These are phyloP conservation scores for Prochilodus magdalenae DNA, from an alignment of 2,113 vertebrate species.

Conservation along the genomic window DNA sequence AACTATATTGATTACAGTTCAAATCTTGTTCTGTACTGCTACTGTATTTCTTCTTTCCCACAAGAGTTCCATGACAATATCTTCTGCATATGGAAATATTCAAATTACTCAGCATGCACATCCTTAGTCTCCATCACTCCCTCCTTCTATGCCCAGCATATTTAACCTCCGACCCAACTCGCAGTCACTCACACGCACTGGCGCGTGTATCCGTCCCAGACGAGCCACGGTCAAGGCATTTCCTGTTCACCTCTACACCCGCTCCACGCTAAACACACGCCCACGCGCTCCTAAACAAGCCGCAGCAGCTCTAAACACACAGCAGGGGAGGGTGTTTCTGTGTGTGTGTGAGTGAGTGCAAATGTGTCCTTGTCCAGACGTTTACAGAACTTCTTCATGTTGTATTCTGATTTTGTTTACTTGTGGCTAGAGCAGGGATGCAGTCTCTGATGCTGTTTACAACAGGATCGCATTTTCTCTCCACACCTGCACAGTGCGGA, in stretches of 20 bases:
- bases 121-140: conserved; percentile 2
- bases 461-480: conserved; percentile 20
- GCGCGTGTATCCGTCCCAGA: conserved; percentile 51
- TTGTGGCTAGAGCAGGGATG: conserved; percentile 8
- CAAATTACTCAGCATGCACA: too few relatives aligned
- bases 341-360: conserved; percentile 4
- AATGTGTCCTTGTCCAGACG: conserved; percentile 32
- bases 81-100: too few relatives aligned
- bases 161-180: conserved; percentile 57
- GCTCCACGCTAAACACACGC: conserved; percentile 47
- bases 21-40: neutral
- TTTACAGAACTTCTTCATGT: conserved; percentile 40
- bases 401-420: conserved; percentile 43
- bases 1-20: neutral
- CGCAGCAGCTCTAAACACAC: conserved; percentile 30
- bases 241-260: conserved; percentile 43
- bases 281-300: conserved; percentile 3
- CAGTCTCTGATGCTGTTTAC: conserved; percentile 20
- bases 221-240: conserved; percentile 53
- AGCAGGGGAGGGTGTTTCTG: conserved; percentile 17
- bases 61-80: too few relatives aligned
- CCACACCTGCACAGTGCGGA: conserved; percentile 37
- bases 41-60: neutral
- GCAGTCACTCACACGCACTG: conserved; percentile 46
- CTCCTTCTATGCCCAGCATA: conserved; percentile 2